Base-by-base conservation (phyloP, 2,888 invertebrate genomes). In the Morpho achilles region DNA sequence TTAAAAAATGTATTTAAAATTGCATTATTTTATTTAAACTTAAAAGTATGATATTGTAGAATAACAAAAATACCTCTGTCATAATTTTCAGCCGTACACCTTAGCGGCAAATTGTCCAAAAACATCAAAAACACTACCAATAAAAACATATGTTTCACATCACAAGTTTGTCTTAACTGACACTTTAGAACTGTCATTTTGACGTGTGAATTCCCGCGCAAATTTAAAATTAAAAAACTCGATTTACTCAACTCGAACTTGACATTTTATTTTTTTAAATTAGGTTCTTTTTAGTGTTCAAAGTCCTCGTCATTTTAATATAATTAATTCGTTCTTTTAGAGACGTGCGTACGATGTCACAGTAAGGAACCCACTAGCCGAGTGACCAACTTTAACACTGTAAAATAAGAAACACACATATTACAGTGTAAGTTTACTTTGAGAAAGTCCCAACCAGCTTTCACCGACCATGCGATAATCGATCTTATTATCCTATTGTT, bases 331-430 rank as follows among this genome's bases (percentile, higher is more conserved):
- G 53, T 52, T 46, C 44, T 44, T 47, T 53, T 62, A 62, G 59
- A 80, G 73, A 76, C 90, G 84, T 81, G 78, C 77, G 73, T 66
- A 60, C 74, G 63, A 58, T 71, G 71, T 73, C 73, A 74, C 80
- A 68, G 71, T 69, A 61, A 66, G 67, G 75, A 88, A 81, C 89
- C 90, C 80, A 90, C 90, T 90, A 87, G 81, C 90, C 87, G 82
- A 90, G 77, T 90, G 90, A 90, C 90, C 90, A 88, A 90, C 88
- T 89, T 70, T 85, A 75, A 79, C 76, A 74, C 77, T 80, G 85
- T 88, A 82, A 89, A 89, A 88, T 88, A 89, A 88, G 89, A 89
- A 89, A 84, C 84, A 88, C 81, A 88, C 84, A 89, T 87, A 87
- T 86, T 85, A 84, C 84, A 64, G 60, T 62, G 50, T 16, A 9